These are phyloP conservation scores for Drosophila micromelanica DNA, from an alignment of 1,140 invertebrate species.

Conservation along the genomic window DNA sequence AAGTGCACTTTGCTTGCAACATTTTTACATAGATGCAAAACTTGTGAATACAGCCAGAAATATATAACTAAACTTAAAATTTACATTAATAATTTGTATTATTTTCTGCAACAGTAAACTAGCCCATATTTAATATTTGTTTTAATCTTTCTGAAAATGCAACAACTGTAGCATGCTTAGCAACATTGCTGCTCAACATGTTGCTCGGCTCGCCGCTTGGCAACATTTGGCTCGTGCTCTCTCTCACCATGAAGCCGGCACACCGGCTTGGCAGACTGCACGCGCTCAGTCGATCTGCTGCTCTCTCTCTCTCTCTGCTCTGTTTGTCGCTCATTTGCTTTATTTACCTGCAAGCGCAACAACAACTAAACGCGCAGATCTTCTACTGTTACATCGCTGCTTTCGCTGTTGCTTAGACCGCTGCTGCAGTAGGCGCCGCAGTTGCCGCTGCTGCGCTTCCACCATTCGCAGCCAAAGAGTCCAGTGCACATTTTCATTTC, in stretches of 20 bases:
- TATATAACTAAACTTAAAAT: no score
- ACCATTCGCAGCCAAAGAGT: conserved; percentile 44
- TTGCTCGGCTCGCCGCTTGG: conserved; percentile 5
- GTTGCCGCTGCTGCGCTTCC: conserved; percentile 38
- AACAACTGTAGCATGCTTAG: background rate
- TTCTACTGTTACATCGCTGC: background rate
- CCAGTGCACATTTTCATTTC: conserved; percentile 59
- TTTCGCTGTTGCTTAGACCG: background rate
- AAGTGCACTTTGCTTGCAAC: background rate
- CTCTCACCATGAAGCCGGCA: conserved; percentile 35
- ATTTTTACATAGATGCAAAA: no score
- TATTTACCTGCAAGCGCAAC: conserved; percentile 31
- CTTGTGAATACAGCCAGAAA: no score
- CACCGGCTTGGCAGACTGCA: conserved; percentile 29
- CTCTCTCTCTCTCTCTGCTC: background rate
- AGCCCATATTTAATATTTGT: no score
- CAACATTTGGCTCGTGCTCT: conserved; percentile 58
- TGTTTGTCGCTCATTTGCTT: background rate
- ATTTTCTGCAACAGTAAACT: background rate
- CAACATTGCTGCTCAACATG: conserved; percentile 36
- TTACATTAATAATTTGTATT: no score
- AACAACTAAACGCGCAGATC: conserved; percentile 27
- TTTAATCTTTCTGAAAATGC: background rate
- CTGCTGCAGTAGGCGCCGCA: conserved; percentile 13
- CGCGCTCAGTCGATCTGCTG: conserved; percentile 5